Conservation (phyloP, 2,888 invertebrate species). For the Pantelozetes paolii region DNA sequence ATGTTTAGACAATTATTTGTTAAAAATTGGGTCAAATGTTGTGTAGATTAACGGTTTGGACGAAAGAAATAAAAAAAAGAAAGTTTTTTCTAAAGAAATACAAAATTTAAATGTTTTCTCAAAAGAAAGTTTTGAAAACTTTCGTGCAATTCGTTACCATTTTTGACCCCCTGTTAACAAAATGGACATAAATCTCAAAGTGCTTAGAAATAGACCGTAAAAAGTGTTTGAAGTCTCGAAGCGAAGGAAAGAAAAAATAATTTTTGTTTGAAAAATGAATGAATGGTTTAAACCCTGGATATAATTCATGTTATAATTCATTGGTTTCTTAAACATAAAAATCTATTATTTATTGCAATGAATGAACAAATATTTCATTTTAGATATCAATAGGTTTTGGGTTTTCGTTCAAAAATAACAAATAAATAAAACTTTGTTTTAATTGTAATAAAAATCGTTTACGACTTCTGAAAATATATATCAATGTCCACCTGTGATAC, state of each 20-base stretch:
- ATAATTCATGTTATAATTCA: too few species aligned
- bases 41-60: not conserved
- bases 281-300: not conserved
- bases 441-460: not conserved
- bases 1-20: not conserved
- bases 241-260: not conserved
- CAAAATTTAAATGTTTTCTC: not conserved
- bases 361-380: too few species aligned
- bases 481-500: constrained; percentile 36
- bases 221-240: not conserved
- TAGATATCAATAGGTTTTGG: not conserved
- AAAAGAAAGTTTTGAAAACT: not conserved
- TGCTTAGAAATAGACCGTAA: constrained; percentile 3
- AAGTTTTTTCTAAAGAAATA: not conserved
- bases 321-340: too few species aligned
- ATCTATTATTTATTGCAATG: too few species aligned
- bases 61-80: not conserved
- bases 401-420: not conserved
- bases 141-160: not conserved
- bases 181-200: not conserved
- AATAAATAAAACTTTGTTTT: not conserved
- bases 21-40: not conserved
- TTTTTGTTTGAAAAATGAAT: not conserved
- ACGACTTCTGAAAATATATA: too few species aligned
- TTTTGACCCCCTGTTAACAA: not conserved